Evolutionary conservation across 2,888 invertebrate genomes (phyloP).

Genomic region (Leucophora obtusa): DNA sequence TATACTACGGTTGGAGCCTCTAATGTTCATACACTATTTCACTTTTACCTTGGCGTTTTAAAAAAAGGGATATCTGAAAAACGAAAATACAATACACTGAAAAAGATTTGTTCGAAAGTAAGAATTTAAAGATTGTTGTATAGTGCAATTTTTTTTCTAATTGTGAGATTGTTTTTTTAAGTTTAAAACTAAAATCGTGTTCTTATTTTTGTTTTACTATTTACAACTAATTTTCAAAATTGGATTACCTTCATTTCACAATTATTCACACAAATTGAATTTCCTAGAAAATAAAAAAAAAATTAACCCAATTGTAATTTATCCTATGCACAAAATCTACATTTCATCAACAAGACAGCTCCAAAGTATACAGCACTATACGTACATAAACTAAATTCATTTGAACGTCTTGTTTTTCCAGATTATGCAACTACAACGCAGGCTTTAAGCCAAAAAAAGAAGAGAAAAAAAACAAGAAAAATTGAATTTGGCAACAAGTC

Average conservation of each 20-base stretch:
- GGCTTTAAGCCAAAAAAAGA: slow-evolving; percentile 32
- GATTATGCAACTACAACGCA: slow-evolving; percentile 10
- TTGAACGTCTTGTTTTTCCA: background rate
- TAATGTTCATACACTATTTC: no score
- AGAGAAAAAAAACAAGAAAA: background rate
- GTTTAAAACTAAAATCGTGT: no score
- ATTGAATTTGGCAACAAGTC: slow-evolving; percentile 64
- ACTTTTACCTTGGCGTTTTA: no score
- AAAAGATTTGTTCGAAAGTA: no score
- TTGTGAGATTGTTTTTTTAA: background rate
- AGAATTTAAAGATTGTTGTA: no score
- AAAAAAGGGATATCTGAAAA: no score
- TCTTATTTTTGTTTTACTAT: background rate
- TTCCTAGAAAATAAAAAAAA: slow-evolving; percentile 18
- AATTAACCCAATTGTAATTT: slow-evolving; percentile 15
- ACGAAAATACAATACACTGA: no score
- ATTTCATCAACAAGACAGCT: background rate
- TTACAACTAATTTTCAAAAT: background rate
- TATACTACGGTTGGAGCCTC: no score
- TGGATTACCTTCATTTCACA: background rate
- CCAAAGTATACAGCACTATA: background rate
- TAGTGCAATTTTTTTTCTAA: background rate
- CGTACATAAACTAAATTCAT: background rate
- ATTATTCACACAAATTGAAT: slow-evolving; percentile 18
- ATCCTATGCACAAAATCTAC: background rate